Evolutionary conservation across 2,888 invertebrate species (phyloP), one percentile per base, ranked within the genome.

Genomic region (Seira ritae): DNA sequence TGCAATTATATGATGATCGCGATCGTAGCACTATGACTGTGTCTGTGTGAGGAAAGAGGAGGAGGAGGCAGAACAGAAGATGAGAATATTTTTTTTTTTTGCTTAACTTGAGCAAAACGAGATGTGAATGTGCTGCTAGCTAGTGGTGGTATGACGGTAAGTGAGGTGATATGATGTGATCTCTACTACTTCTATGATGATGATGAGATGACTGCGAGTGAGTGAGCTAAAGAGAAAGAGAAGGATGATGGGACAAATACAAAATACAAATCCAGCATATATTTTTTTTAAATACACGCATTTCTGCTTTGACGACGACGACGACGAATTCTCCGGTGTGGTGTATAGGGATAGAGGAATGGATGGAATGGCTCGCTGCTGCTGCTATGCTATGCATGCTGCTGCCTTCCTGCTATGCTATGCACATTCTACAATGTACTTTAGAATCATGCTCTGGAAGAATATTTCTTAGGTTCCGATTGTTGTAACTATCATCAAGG

Each of bases 131-230:
- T 55, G 55, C 55, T 55, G 55, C 55, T 55, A 55, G 55, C 55
- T 55, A 12, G 55, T 55, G 55, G 55, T 55, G 55, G 55, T 55
- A 55, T 55, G 55, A 55, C 42, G 42, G 42, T 42, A n/a, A n/a
- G n/a, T n/a, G n/a, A n/a, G n/a, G n/a, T n/a, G 31, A 2, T 31
- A 2, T 8, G 6, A 12, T 55, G 1, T 55, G 6, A n/a, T 17
- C 17, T 17, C 55, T 55, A 3, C 12, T 55, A 8, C 55, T 31
- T 31, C 8, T 31, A 4, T 31, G 31, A 31, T 8, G 31, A 31
- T n/a, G n/a, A n/a, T 6, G 12, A 8, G 42, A 42, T 42, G 42
- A 42, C 42, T 42, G 42, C 12, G 42, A 8, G 42, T 55, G 2
- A n/a, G 55, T 55, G 55, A 12, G 55, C 15, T 3, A 55, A 8